A percentile compares a stretch with the other conserved stretches of the same genome.
phyloP scores from a whole-genome alignment of 2,888 invertebrate genomes.

The Tenthredo livida region DNA sequence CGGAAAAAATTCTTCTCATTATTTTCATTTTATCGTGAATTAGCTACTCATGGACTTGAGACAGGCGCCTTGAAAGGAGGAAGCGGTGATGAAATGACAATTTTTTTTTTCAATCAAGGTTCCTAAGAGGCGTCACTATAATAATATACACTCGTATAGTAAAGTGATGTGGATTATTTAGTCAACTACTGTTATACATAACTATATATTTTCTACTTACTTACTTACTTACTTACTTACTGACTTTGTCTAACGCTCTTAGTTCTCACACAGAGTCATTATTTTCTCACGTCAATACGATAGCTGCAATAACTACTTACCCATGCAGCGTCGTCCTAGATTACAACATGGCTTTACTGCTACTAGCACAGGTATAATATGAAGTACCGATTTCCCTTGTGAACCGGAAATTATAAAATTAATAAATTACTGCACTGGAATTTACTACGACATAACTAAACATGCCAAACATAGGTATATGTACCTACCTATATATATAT shows the following conservation, averaged over 20 bases:
- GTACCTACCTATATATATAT: too few relatives aligned
- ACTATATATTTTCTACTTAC: not conserved
- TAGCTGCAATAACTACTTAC: conserved; percentile 26
- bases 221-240: not conserved
- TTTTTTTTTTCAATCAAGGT: not conserved
- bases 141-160: not conserved
- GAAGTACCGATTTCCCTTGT: conserved; percentile 67
- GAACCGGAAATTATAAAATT: conserved; percentile 71
- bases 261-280: conserved; percentile 37
- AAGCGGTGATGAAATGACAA: not conserved
- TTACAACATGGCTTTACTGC: conserved; percentile 15
- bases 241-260: not conserved
- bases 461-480: not conserved
- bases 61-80: not conserved
- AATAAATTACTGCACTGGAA: conserved; percentile 64
- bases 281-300: conserved; percentile 49
- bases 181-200: conserved; percentile 15
- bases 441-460: conserved; percentile 10
- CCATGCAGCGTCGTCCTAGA: conserved; percentile 32
- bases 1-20: too few relatives aligned
- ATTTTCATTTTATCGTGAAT: not conserved
- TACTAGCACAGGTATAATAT: not conserved
- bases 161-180: not conserved
- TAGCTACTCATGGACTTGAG: not conserved
- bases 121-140: not conserved